A percentile compares a stretch with the other conserved stretches of the same genome.
Evolutionary conservation across 2,113 vertebrate genomes (phyloP).

Genomic region (Phoenicopterus ruber): DNA sequence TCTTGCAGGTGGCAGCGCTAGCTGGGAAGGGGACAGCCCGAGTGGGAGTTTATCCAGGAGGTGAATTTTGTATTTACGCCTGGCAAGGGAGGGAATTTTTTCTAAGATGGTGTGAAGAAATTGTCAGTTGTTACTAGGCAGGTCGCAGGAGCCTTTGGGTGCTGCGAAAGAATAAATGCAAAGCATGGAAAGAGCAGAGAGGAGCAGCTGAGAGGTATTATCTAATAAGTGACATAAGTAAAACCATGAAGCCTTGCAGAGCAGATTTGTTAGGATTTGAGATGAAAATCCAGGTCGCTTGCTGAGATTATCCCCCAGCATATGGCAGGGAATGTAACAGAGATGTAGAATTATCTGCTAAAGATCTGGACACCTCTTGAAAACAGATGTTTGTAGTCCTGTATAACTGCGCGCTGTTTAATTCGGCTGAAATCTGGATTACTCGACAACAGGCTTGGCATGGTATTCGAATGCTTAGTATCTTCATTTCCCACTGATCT

Average conservation of each 20-base stretch:
- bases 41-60: not conserved
- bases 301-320: constrained; percentile 40
- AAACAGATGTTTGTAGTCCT: constrained; percentile 15
- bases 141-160: not conserved
- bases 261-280: constrained; percentile 60
- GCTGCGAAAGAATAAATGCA: not conserved
- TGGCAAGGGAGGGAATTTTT: not conserved
- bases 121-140: not conserved
- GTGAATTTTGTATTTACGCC: not conserved
- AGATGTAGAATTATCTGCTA: constrained; percentile 42
- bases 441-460: not conserved
- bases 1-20: not conserved
- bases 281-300: constrained; percentile 45
- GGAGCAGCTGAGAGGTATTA: not conserved
- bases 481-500: not conserved
- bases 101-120: not conserved
- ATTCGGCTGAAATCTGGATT: not conserved
- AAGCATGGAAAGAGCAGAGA: not conserved
- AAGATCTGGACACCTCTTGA: constrained; percentile 27
- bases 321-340: constrained; percentile 32
- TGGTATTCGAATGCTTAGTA: not conserved
- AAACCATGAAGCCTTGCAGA: not conserved
- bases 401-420: not conserved
- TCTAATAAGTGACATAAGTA: not conserved
- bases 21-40: not conserved